These are phyloP conservation scores for Alloplasta piceator DNA, from an alignment of 2,888 invertebrate genomes.

Conservation along the genomic window DNA sequence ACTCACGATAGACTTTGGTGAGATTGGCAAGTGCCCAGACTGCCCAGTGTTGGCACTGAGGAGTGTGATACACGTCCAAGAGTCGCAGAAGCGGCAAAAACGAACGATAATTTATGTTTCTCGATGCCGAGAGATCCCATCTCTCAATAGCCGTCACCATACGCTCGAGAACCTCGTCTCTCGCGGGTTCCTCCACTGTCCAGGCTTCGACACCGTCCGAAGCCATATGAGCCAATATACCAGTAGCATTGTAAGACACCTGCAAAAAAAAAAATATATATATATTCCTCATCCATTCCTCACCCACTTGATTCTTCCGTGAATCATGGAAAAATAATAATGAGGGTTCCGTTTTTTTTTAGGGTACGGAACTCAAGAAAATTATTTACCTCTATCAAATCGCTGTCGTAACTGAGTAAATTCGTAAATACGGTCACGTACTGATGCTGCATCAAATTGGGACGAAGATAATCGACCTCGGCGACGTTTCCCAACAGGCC, in stretches of 20 bases:
- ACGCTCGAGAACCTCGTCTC: slow-evolving; percentile 89
- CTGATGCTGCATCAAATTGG: slow-evolving; percentile 92
- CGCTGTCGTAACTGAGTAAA: slow-evolving; percentile 92
- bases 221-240: slow-evolving; percentile 97
- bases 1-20: slow-evolving; percentile 96
- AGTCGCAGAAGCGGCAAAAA: slow-evolving; percentile 97
- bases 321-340: slow-evolving; percentile 13
- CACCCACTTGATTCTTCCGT: not conserved
- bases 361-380: slow-evolving; percentile 16
- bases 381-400: slow-evolving; percentile 94
- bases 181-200: slow-evolving; percentile 89
- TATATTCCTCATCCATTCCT: slow-evolving; percentile 7
- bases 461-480: slow-evolving; percentile 93
- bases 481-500: slow-evolving; percentile 98
- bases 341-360: not conserved
- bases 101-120: slow-evolving; percentile 98
- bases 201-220: slow-evolving; percentile 95
- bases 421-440: slow-evolving; percentile 95
- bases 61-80: slow-evolving; percentile 92
- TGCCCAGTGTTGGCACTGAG: slow-evolving; percentile 98
- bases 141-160: slow-evolving; percentile 93
- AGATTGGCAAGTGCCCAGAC: slow-evolving; percentile 99
- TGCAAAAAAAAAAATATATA: too few species aligned
- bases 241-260: slow-evolving; percentile 98
- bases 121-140: slow-evolving; percentile 94